Conservation (phyloP, 2,113 vertebrate genomes). For the Amia ocellicauda region DNA sequence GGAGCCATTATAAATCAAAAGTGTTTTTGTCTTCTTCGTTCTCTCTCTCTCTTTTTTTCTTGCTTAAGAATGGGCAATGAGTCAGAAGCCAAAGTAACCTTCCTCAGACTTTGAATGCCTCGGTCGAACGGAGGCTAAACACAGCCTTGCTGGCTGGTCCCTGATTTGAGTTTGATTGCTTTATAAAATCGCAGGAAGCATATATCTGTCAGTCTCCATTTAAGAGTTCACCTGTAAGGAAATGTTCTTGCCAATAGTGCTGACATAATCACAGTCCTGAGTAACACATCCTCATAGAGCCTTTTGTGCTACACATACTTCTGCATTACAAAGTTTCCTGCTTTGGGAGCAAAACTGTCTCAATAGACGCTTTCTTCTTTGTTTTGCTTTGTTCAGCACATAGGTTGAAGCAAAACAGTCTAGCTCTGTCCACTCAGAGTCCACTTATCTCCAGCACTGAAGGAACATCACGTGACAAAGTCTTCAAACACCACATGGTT, state of each 20-base stretch:
- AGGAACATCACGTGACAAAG: conserved; percentile 35
- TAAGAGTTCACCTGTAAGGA: conserved; percentile 56
- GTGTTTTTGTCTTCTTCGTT: too few species aligned
- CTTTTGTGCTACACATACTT: conserved; percentile 36
- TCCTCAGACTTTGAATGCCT: conserved; percentile 25
- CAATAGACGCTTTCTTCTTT: conserved; percentile 21
- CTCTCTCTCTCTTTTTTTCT: too few species aligned
- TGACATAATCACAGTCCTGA: conserved; percentile 43
- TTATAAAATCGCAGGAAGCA: conserved; percentile 43
- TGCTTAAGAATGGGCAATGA: not conserved
- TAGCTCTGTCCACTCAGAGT: conserved; percentile 34
- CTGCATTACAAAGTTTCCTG: conserved; percentile 40
- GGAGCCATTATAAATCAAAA: not conserved
- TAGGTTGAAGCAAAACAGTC: conserved; percentile 18
- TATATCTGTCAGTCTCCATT: conserved; percentile 51
- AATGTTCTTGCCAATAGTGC: conserved; percentile 41
- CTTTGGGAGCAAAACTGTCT: conserved; percentile 34
- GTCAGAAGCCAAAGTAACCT: not conserved
- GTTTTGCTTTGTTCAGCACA: conserved; percentile 21
- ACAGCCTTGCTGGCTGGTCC: conserved; percentile 14
- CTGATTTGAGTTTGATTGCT: conserved; percentile 22
- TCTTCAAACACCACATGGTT: conserved; percentile 47
- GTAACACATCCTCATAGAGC: conserved; percentile 43
- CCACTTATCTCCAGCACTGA: conserved; percentile 46
- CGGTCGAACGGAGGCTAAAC: conserved; percentile 27